phyloP scores from a whole-genome alignment of 2,113 vertebrate species.

The Salvelinus fontinalis region DNA sequence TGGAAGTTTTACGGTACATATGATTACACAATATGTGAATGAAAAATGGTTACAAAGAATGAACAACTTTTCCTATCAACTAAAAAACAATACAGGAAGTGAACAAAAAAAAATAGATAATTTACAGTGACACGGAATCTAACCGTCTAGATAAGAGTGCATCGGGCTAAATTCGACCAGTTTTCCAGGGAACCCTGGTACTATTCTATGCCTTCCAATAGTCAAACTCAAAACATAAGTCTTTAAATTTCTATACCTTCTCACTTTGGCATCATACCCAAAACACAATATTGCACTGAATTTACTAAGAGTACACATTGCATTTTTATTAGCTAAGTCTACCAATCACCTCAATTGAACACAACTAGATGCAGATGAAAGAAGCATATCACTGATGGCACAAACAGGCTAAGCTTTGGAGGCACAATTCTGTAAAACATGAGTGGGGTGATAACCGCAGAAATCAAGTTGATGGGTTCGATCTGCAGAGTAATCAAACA shows the following conservation, averaged over 20 bases:
- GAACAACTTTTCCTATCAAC: not conserved
- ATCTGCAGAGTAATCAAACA: not conserved
- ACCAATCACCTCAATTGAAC: not conserved
- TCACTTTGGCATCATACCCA: constrained; percentile 50
- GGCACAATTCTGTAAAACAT: not conserved
- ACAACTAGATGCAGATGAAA: not conserved
- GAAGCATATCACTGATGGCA: not conserved
- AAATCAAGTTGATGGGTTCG: no score
- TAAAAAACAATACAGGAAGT: not conserved
- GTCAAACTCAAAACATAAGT: not conserved
- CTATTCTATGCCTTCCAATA: not conserved
- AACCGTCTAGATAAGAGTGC: constrained; percentile 18
- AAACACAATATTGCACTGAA: constrained; percentile 58
- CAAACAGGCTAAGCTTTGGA: not conserved
- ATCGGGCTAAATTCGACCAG: not conserved
- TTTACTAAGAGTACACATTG: constrained; percentile 11
- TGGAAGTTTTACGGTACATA: not conserved
- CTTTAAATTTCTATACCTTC: not conserved
- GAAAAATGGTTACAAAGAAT: not conserved
- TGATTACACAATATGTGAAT: constrained; percentile 19
- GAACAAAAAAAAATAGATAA: not conserved
- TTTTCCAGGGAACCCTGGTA: not conserved
- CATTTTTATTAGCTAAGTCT: not conserved
- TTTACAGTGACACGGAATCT: constrained; percentile 4
- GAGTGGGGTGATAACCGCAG: not conserved